Evolutionary conservation across 2,113 vertebrate species (phyloP).

Genomic region (Rhineura floridana): DNA sequence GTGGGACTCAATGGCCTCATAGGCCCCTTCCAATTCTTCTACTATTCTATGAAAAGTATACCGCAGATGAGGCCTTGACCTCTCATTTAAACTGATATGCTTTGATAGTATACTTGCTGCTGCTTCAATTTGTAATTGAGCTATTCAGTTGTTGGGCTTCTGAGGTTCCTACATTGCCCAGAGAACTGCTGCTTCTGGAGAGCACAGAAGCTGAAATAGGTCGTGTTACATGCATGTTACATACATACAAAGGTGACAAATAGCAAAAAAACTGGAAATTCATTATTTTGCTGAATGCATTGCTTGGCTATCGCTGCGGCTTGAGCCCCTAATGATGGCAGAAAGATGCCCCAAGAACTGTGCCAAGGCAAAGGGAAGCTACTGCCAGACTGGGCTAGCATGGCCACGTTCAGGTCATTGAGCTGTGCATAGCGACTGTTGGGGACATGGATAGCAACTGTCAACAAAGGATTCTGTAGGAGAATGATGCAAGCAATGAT

Average conservation of each 20-base stretch:
- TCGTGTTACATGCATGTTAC: no score
- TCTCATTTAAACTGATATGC: not conserved
- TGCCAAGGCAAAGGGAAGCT: not conserved
- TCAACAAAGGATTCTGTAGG: not conserved
- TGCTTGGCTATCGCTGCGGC: not conserved
- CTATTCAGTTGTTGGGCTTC: not conserved
- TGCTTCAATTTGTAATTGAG: not conserved
- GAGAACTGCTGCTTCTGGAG: no score
- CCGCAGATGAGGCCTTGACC: no score
- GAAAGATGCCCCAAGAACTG: not conserved
- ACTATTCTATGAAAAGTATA: no score
- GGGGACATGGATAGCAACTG: not conserved
- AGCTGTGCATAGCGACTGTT: not conserved
- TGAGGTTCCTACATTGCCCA: not conserved
- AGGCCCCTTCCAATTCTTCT: no score
- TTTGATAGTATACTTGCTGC: not conserved
- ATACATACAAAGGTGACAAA: not conserved
- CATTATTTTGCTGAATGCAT: not conserved
- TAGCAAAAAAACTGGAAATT: not conserved
- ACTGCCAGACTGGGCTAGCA: not conserved
- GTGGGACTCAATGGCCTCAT: no score
- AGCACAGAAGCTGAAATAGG: not conserved
- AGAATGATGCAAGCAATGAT: slow-evolving; percentile 8
- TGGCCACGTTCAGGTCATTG: not conserved
- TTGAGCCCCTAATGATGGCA: not conserved